Percentiles rank a stretch among this genome's conserved stretches.
phyloP scores from a whole-genome alignment of 2,888 invertebrate species.

The Timema cristinae region DNA sequence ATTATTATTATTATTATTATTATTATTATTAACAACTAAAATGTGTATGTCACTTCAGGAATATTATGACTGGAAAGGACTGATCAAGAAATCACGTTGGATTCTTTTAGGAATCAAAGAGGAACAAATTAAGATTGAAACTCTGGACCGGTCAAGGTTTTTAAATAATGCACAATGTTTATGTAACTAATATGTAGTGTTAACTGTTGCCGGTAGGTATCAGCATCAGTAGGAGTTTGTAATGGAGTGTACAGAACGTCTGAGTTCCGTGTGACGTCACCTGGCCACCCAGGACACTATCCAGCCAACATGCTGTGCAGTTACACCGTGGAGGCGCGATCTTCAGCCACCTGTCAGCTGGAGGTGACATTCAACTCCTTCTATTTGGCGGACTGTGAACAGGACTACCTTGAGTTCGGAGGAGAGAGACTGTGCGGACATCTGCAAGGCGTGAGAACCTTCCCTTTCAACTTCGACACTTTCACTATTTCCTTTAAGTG shows the following conservation, averaged over 20 bases:
- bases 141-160: no score
- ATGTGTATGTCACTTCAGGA: no score
- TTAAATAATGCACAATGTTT: no score
- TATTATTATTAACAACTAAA: no score
- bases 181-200: no score
- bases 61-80: no score
- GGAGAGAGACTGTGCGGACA: background rate
- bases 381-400: background rate
- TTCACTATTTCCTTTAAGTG: background rate
- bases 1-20: no score
- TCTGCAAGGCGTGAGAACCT: background rate
- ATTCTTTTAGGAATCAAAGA: no score
- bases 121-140: no score
- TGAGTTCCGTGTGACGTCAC: constrained; percentile 2
- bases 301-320: background rate
- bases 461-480: background rate
- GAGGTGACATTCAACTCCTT: background rate
- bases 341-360: background rate
- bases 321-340: background rate
- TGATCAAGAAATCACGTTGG: no score
- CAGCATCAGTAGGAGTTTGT: no score
- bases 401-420: background rate
- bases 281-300: background rate
- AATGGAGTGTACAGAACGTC: background rate
- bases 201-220: no score